Evolutionary conservation across 2,113 vertebrate genomes (phyloP).

Genomic region (Pygoscelis antarcticus): DNA sequence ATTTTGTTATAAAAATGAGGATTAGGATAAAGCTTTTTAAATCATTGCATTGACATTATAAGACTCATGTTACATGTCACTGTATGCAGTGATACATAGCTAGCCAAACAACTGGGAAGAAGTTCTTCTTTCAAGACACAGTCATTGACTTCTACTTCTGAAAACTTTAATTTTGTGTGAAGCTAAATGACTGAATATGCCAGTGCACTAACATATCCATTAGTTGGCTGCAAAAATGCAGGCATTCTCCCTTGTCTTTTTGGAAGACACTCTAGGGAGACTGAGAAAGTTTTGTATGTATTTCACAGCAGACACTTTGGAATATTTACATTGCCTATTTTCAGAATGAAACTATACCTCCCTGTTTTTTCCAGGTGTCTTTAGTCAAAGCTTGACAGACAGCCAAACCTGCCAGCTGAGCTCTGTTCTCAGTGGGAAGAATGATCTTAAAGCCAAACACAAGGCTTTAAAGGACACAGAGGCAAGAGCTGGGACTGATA

Average conservation of each 20-base stretch:
- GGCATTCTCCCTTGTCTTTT: not conserved
- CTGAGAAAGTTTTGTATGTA: not conserved
- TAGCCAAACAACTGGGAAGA: not conserved
- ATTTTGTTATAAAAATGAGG: not conserved
- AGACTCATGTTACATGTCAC: not conserved
- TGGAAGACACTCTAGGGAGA: not conserved
- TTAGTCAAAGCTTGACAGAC: not conserved
- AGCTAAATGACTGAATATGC: not conserved
- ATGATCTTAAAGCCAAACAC: not conserved
- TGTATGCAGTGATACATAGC: not conserved
- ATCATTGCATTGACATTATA: not conserved
- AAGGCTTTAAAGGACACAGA: not conserved
- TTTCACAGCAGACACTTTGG: not conserved
- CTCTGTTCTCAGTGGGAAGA: not conserved
- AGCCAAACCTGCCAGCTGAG: not conserved
- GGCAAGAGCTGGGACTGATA: not conserved
- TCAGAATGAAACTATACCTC: not conserved
- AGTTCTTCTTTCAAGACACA: not conserved
- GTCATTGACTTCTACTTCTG: not conserved
- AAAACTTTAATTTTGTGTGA: not conserved
- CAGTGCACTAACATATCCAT: not conserved
- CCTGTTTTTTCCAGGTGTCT: not conserved
- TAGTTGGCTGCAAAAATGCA: not conserved
- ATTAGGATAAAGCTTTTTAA: not conserved
- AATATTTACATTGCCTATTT: not conserved